Conservation (phyloP, 2,113 vertebrate genomes). For the Pachycephala philippinensis region DNA sequence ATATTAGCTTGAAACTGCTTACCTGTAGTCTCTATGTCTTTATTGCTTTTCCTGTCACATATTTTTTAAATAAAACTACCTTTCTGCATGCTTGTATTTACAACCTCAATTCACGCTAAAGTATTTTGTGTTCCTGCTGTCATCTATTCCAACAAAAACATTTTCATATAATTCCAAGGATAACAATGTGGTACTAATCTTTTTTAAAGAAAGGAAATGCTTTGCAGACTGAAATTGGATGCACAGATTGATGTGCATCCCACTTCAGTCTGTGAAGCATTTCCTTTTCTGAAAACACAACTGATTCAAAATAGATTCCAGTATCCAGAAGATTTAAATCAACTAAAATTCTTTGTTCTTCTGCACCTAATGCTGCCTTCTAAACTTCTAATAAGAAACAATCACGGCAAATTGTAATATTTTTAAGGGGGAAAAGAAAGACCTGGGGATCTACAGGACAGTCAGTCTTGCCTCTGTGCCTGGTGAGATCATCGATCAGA, state of each 20-base stretch:
- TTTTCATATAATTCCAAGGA: neutral
- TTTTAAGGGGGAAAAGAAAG: neutral
- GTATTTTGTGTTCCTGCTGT: neutral
- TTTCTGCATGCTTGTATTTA: neutral
- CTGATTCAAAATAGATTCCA: neutral
- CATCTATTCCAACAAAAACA: neutral
- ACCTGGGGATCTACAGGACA: neutral
- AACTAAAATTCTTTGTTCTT: neutral
- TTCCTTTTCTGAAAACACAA: neutral
- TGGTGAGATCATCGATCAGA: neutral
- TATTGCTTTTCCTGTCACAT: neutral
- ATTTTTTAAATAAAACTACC: neutral
- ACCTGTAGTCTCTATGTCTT: neutral
- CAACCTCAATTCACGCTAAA: neutral
- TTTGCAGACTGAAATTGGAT: neutral
- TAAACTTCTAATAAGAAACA: neutral
- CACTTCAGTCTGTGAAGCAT: neutral
- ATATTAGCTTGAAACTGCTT: neutral
- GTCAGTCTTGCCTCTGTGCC: neutral
- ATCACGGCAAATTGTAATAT: neutral
- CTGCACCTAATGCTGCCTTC: neutral
- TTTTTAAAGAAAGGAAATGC: neutral
- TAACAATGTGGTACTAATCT: neutral
- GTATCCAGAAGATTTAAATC: neutral
- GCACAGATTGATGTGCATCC: neutral